These are phyloP conservation scores for Lamprotornis superbus DNA, from an alignment of 2,113 vertebrate species.

Conservation along the genomic window DNA sequence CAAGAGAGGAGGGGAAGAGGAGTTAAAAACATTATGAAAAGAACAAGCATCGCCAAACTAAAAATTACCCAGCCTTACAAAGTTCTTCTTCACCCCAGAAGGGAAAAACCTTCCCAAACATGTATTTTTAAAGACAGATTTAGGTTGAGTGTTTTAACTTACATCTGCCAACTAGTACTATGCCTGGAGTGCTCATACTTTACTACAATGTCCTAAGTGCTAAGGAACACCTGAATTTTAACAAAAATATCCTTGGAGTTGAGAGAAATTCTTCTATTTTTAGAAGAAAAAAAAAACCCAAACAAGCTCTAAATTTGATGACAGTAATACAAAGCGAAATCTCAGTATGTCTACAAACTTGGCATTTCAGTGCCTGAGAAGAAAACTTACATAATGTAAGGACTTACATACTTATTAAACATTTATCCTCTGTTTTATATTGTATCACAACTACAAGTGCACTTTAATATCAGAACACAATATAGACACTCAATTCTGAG, in stretches of 20 bases:
- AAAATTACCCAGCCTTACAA: neutral
- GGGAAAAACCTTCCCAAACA: neutral
- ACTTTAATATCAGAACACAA: neutral
- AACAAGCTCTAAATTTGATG: neutral
- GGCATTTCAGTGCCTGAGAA: neutral
- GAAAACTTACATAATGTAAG: neutral
- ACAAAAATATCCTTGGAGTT: neutral
- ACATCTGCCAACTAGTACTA: neutral
- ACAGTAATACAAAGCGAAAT: neutral
- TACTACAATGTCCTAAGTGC: neutral
- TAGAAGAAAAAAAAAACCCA: neutral
- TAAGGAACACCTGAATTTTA: neutral
- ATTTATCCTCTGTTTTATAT: neutral
- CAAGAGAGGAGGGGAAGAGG: neutral
- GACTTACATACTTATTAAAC: neutral
- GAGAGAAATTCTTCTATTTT: neutral
- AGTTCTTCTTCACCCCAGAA: conserved; percentile 14
- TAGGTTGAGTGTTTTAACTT: neutral
- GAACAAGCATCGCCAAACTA: neutral
- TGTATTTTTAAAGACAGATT: neutral
- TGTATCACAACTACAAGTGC: neutral
- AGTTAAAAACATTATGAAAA: neutral
- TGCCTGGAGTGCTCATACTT: neutral
- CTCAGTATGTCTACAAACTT: neutral
- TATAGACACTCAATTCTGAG: neutral